Base-by-base conservation (phyloP, 2,113 vertebrate species). In the Chloropsis hardwickii region DNA sequence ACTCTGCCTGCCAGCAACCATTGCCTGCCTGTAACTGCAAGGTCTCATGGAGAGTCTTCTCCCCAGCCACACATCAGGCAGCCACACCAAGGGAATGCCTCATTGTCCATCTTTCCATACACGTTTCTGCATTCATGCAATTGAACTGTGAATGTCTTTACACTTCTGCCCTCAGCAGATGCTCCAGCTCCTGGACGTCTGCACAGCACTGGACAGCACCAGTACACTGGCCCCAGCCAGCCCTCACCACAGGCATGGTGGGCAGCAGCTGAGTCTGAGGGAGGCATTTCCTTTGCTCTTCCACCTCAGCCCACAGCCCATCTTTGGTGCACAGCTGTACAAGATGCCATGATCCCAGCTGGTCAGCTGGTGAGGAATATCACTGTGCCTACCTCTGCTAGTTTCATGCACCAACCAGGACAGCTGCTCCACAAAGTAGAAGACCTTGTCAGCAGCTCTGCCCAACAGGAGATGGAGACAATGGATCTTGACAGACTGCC, bases 311-410 rank as follows among this genome's bases (percentile, higher is more conserved):
- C 48, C 48, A 48, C 37, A 87, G 50, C 45, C 27, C 2, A 1
- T 33, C 40, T 47, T 42, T 51, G 44, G 44, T 64, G 39, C 28
- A 20, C 37, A 70, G 66, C 12, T 74, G 21, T 37, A 47, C n/a
- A 25, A 50, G 31, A 18, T 53, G 39, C 40, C 3, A 3, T 7
- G 21, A 73, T 78, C 35, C 39, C 62, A 71, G 18, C 19, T 16
- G 1, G 17, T 27, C 48, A 74, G 18, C 19, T 14, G 1, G 20
- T 27, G 44, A 74, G 60, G 91, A 80, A 29, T 0, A 0, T 44
- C 48, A 14, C n/a, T 21, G 33, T 47, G 44, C 44, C 73, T 65
- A 8, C 11, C 23, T 44, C 56, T 69, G 56, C 45, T 61, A 27
- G 61, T 48, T 81, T 81, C 31, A 24, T 14, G 24, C 29, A 33